phyloP scores from a whole-genome alignment of 1,140 invertebrate species.

The Lasioglossum baleicum region DNA sequence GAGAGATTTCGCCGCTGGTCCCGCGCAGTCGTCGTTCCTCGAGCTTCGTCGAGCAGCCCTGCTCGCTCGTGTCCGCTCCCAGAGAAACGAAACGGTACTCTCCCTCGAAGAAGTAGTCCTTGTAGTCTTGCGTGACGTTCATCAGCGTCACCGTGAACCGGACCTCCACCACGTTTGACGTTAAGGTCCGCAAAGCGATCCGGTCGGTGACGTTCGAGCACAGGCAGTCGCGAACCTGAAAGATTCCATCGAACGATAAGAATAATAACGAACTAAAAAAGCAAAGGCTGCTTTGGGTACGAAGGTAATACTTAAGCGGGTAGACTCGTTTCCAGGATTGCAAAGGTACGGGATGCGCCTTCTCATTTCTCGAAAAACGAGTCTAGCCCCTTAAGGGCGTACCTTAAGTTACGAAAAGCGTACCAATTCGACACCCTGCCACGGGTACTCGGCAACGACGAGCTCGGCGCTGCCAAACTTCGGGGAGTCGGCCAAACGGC shows the following conservation, averaged over 20 bases:
- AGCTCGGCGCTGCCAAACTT: slow-evolving; percentile 82
- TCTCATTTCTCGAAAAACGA: no score
- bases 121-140: slow-evolving; percentile 90
- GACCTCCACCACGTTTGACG: slow-evolving; percentile 85
- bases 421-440: slow-evolving; percentile 85
- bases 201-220: slow-evolving; percentile 86
- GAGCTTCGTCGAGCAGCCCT: slow-evolving; percentile 82
- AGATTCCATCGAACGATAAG: not conserved
- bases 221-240: slow-evolving; percentile 83
- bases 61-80: slow-evolving; percentile 69
- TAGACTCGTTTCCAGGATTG: no score
- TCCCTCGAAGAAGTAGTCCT: slow-evolving; percentile 90
- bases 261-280: not conserved
- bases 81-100: slow-evolving; percentile 86
- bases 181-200: slow-evolving; percentile 82
- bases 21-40: slow-evolving; percentile 84
- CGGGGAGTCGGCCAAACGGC: slow-evolving; percentile 62
- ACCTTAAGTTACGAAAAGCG: no score
- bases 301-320: no score
- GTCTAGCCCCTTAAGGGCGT: no score
- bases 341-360: no score
- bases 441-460: slow-evolving; percentile 87
- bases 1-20: slow-evolving; percentile 85
- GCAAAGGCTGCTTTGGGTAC: no score
- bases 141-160: slow-evolving; percentile 88